phyloP scores from a whole-genome alignment of 2,113 vertebrate genomes.

The Lontra canadensis region DNA sequence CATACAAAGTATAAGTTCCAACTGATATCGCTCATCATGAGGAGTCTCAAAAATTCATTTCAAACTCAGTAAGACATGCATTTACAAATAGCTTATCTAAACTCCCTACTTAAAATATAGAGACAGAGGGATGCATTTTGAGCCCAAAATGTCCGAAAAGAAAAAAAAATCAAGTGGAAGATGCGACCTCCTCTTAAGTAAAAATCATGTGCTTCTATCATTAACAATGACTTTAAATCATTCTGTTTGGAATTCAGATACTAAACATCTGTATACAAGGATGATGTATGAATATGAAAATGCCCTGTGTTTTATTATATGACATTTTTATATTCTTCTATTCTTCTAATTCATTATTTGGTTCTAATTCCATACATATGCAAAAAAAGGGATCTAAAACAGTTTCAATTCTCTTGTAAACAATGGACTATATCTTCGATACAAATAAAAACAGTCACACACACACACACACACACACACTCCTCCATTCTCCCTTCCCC shows the following conservation, averaged over 20 bases:
- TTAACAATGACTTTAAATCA: neutral
- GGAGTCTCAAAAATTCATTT: neutral
- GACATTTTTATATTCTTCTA: neutral
- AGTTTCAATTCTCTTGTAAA: neutral
- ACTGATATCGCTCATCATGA: neutral
- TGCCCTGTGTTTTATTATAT: neutral
- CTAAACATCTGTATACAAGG: neutral
- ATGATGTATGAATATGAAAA: neutral
- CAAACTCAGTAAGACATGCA: neutral
- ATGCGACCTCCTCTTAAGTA: neutral
- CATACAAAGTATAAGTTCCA: neutral
- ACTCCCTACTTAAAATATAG: neutral
- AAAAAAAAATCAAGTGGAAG: constrained; percentile 30
- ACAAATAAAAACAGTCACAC: constrained; percentile 3
- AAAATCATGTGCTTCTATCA: constrained; percentile 3
- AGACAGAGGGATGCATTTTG: neutral
- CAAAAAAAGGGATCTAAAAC: neutral
- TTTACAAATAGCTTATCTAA: neutral
- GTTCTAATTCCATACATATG: neutral
- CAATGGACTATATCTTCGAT: neutral
- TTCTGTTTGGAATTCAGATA: constrained; percentile 41
- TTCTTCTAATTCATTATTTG: neutral
- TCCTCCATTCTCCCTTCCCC: neutral
- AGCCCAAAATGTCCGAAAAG: neutral
- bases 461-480: neutral